Conservation (phyloP, 1,140 invertebrate species). For the Orius insidiosus region DNA sequence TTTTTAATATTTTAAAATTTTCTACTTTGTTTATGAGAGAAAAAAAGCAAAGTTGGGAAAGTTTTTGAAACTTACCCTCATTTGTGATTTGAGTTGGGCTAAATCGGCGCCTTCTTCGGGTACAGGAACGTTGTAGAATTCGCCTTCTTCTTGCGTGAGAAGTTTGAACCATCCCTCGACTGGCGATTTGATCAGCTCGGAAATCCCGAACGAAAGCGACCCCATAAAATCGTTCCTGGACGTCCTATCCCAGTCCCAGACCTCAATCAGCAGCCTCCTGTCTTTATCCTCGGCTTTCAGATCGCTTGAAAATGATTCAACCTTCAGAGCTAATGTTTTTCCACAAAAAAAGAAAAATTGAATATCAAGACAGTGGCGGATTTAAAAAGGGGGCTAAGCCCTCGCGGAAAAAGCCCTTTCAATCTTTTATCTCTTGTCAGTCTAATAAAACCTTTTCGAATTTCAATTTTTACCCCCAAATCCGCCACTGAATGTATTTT, state of each 20-base stretch:
- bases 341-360: too few relatives aligned
- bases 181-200: slow-evolving; percentile 83
- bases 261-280: slow-evolving; percentile 81
- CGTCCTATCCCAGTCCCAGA: slow-evolving; percentile 99
- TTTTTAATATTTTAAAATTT: too few relatives aligned
- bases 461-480: not conserved
- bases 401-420: too few relatives aligned
- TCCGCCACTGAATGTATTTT: not conserved
- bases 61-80: slow-evolving; percentile 45
- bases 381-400: too few relatives aligned
- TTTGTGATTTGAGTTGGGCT: slow-evolving; percentile 68
- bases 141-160: slow-evolving; percentile 92
- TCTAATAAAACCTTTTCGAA: too few relatives aligned
- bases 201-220: slow-evolving; percentile 93
- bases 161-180: slow-evolving; percentile 96
- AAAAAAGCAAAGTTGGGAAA: too few relatives aligned
- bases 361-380: too few relatives aligned
- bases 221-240: slow-evolving; percentile 99
- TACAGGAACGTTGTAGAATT: slow-evolving; percentile 96
- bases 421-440: too few relatives aligned
- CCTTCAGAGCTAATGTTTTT: too few relatives aligned
- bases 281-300: slow-evolving; percentile 91
- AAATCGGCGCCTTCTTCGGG: slow-evolving; percentile 83
- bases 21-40: too few relatives aligned
- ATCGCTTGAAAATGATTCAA: slow-evolving; percentile 41